These are phyloP conservation scores for Argyrosomus japonicus DNA, from an alignment of 2,113 vertebrate species.

Conservation along the genomic window DNA sequence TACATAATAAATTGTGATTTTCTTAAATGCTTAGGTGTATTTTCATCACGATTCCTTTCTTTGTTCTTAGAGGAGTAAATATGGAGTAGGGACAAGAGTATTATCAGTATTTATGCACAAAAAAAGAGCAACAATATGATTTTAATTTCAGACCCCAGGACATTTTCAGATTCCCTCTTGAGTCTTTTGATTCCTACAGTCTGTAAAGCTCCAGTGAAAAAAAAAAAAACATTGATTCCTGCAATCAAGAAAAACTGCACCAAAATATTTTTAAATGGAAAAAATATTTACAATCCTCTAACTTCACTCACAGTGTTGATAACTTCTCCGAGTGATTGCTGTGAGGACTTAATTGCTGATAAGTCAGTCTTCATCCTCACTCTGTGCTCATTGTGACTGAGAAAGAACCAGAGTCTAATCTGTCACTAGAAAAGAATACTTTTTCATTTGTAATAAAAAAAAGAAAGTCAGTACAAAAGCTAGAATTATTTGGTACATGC, in stretches of 20 bases:
- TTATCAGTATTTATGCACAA: conserved; percentile 1
- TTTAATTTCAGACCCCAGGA: conserved; percentile 16
- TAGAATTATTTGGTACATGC: conserved; percentile 14
- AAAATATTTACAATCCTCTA: conserved; percentile 10
- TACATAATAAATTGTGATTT: neutral
- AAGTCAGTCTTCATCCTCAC: conserved; percentile 22
- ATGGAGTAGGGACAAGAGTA: neutral
- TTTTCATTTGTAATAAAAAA: conserved; percentile 7
- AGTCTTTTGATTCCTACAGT: conserved; percentile 11
- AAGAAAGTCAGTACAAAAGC: conserved; percentile 10
- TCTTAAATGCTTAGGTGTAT: neutral
- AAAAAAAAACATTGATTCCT: neutral
- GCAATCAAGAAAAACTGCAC: neutral
- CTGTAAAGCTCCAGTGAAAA: neutral
- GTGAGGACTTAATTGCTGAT: conserved; percentile 51
- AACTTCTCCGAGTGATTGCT: conserved; percentile 34
- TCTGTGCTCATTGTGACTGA: conserved; percentile 27
- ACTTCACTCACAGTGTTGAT: conserved; percentile 34
- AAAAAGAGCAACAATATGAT: neutral
- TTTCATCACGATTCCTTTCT: conserved; percentile 9
- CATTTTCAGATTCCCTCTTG: conserved; percentile 5
- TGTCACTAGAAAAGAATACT: conserved; percentile 34
- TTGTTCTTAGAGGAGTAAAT: neutral
- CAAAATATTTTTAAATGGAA: neutral
- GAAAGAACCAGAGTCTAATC: conserved; percentile 23